A percentile compares a stretch with the other conserved stretches of the same genome.
Conservation (phyloP, 2,797 vertebrate species). For the Megaceryle alcyon region DNA sequence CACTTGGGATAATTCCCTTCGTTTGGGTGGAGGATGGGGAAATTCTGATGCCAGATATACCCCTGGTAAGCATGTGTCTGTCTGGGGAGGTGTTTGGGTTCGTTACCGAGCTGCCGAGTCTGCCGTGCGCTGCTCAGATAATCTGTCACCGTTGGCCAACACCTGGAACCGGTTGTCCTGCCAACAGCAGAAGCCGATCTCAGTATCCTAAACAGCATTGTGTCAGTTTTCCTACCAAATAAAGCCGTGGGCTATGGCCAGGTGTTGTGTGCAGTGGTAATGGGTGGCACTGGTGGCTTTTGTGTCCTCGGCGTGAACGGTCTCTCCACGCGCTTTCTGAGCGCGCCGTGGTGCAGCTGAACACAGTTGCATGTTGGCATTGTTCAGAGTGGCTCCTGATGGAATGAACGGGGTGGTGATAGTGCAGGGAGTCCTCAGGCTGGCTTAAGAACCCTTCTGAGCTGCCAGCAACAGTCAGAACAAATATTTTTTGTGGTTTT, state of each 20-base stretch:
- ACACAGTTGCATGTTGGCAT: background rate
- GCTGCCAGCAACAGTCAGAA: background rate
- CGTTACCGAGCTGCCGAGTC: background rate
- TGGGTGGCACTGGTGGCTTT: background rate
- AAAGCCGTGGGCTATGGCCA: background rate
- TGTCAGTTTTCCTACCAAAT: background rate
- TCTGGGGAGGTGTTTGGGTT: background rate
- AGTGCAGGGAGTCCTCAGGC: background rate
- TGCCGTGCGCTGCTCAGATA: background rate
- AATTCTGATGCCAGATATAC: slow-evolving; percentile 93
- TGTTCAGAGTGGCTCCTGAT: background rate
- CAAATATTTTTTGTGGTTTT: background rate
- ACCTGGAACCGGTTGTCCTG: background rate
- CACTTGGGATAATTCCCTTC: slow-evolving; percentile 90
- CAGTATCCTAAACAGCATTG: background rate
- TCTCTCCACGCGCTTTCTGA: fast-evolving
- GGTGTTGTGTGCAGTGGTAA: background rate
- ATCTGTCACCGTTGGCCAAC: background rate
- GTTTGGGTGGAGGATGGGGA: slow-evolving; percentile 89
- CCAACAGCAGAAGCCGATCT: background rate
- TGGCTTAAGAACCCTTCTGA: background rate
- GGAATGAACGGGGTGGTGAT: background rate
- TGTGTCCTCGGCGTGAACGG: background rate
- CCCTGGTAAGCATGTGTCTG: slow-evolving; percentile 84
- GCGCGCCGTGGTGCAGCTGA: background rate